Evolutionary conservation across 2,888 invertebrate genomes (phyloP).

Genomic region (Euproctis similis): DNA sequence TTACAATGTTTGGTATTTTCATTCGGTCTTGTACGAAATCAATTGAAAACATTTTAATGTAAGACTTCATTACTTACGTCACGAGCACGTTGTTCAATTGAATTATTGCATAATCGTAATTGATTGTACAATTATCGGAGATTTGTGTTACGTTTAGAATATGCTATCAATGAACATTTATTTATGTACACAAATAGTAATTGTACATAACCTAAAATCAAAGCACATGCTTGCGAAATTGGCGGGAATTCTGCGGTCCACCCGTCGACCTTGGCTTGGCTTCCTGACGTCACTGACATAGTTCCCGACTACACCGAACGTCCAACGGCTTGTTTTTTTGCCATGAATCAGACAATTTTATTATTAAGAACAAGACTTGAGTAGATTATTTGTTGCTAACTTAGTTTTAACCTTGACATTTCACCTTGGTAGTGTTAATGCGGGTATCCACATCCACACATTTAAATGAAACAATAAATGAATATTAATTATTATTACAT

Average conservation of each 20-base stretch:
- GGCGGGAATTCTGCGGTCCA: conserved; percentile 57
- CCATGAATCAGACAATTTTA: conserved; percentile 38
- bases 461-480: too few relatives aligned
- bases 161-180: background rate
- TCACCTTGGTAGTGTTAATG: too few relatives aligned
- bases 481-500: too few relatives aligned
- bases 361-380: conserved; percentile 28
- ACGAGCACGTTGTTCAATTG: too few relatives aligned
- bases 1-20: too few relatives aligned
- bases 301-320: conserved; percentile 57
- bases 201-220: conserved; percentile 34
- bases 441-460: too few relatives aligned
- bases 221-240: conserved; percentile 35
- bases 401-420: conserved; percentile 6
- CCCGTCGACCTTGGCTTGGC: conserved; percentile 70
- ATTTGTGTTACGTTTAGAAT: conserved; percentile 1
- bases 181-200: conserved; percentile 11
- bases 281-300: conserved; percentile 68
- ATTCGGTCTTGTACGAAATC: too few relatives aligned
- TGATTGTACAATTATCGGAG: conserved; percentile 1
- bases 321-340: conserved; percentile 48
- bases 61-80: too few relatives aligned
- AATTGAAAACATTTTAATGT: too few relatives aligned
- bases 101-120: too few relatives aligned
- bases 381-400: conserved; percentile 17